Conservation (phyloP, 1,140 invertebrate genomes). For the Harpegnathos saltator region DNA sequence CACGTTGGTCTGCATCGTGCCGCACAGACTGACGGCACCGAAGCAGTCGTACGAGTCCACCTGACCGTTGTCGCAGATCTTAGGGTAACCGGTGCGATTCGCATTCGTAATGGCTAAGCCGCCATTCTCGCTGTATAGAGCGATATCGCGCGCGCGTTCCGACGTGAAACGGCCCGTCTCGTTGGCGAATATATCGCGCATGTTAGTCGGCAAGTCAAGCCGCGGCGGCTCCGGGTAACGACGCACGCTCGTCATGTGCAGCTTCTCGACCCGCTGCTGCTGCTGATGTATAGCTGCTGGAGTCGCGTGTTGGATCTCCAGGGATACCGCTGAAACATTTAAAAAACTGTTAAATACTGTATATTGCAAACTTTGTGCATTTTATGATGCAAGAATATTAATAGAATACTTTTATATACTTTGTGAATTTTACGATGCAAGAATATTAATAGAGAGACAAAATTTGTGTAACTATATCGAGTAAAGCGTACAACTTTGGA, state of each 20-base stretch:
- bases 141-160: slow-evolving; percentile 87
- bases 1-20: slow-evolving; percentile 91
- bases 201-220: slow-evolving; percentile 85
- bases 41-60: slow-evolving; percentile 90
- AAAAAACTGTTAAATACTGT: neutral
- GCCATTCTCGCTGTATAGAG: slow-evolving; percentile 79
- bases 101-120: neutral
- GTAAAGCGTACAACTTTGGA: neutral
- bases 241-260: slow-evolving; percentile 74
- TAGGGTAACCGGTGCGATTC: neutral
- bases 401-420: no score
- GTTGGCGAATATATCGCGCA: slow-evolving; percentile 76
- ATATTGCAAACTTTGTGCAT: no score
- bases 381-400: no score
- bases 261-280: no score
- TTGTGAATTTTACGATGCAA: no score
- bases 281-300: slow-evolving; percentile 12
- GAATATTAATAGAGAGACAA: no score
- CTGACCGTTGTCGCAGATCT: slow-evolving; percentile 85
- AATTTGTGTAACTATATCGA: no score
- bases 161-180: slow-evolving; percentile 89
- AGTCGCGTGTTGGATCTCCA: slow-evolving; percentile 50
- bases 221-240: slow-evolving; percentile 78
- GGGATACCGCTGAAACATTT: slow-evolving; percentile 22
- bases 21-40: slow-evolving; percentile 89